Conservation (phyloP, 1,140 invertebrate species). For the Adoxophyes honmai region DNA sequence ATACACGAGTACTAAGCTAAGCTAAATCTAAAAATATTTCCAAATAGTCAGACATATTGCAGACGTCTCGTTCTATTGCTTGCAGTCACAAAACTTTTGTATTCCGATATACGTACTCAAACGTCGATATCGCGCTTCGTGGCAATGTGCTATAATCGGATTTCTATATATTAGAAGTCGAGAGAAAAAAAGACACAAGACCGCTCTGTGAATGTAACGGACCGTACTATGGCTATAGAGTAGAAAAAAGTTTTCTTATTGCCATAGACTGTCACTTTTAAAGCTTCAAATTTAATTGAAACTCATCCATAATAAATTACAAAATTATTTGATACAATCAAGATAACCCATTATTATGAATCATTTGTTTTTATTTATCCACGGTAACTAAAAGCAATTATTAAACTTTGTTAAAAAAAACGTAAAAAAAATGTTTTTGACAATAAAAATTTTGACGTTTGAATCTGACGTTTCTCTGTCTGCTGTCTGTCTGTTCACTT, state of each 20-base stretch:
- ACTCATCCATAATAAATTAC: too few species aligned
- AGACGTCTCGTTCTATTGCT: slow-evolving; percentile 64
- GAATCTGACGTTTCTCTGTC: too few species aligned
- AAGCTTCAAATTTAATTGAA: too few species aligned
- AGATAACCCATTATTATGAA: too few species aligned
- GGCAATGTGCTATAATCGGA: slow-evolving; percentile 26
- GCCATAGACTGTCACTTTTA: neutral
- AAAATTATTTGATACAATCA: too few species aligned
- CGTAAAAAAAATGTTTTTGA: too few species aligned
- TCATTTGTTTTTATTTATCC: too few species aligned
- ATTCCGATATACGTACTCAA: slow-evolving; percentile 42
- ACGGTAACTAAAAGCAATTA: too few species aligned
- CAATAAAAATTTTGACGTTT: too few species aligned
- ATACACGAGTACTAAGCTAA: slow-evolving; percentile 41
- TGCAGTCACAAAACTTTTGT: slow-evolving; percentile 45
- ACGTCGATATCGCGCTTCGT: slow-evolving; percentile 33
- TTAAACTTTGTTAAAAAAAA: too few species aligned
- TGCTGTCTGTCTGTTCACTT: too few species aligned
- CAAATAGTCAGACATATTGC: slow-evolving; percentile 76
- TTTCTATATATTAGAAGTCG: slow-evolving; percentile 25
- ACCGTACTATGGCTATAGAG: slow-evolving; percentile 20
- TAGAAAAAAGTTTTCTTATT: slow-evolving; percentile 8
- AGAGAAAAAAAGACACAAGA: neutral
- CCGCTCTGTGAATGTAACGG: slow-evolving; percentile 27
- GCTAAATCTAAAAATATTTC: slow-evolving; percentile 74